Evolutionary conservation across 2,113 vertebrate species (phyloP).

Genomic region (Bubo bubo): DNA sequence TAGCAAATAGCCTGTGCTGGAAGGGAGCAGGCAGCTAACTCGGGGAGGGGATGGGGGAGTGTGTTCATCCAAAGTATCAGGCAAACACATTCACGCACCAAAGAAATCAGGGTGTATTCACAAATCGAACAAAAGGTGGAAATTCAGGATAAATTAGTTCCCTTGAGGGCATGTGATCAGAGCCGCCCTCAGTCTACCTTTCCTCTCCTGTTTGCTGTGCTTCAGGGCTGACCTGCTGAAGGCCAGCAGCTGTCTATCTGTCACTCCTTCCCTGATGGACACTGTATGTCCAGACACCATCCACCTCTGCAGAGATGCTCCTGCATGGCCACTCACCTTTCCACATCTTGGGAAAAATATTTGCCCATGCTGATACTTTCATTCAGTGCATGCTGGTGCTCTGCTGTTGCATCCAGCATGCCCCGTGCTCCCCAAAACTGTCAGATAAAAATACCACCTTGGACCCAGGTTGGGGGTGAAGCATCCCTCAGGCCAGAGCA

Average conservation of each 20-base stretch:
- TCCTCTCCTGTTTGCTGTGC: neutral
- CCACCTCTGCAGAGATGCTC: neutral
- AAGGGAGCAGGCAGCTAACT: neutral
- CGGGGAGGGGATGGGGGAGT: neutral
- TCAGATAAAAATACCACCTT: neutral
- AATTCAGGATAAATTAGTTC: conserved; percentile 32
- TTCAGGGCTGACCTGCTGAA: neutral
- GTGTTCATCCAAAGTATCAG: conserved; percentile 5
- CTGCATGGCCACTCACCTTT: neutral
- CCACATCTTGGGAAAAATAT: neutral
- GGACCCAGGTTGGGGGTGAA: neutral
- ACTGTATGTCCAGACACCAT: neutral
- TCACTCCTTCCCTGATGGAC: accelerated
- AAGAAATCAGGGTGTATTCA: conserved; percentile 56
- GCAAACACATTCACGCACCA: neutral
- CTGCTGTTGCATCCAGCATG: neutral
- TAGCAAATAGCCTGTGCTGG: conserved; percentile 13
- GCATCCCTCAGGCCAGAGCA: neutral
- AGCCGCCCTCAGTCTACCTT: neutral
- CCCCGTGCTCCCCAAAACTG: accelerated
- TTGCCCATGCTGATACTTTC: neutral
- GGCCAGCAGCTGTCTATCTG: neutral
- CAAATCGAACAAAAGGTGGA: conserved; percentile 27
- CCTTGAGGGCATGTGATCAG: neutral
- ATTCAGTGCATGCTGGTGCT: neutral